A percentile compares a stretch with the other conserved stretches of the same genome.
These are phyloP conservation scores for Poeciliopsis presidionis DNA, from an alignment of 2,797 vertebrate genomes.

Conservation along the genomic window DNA sequence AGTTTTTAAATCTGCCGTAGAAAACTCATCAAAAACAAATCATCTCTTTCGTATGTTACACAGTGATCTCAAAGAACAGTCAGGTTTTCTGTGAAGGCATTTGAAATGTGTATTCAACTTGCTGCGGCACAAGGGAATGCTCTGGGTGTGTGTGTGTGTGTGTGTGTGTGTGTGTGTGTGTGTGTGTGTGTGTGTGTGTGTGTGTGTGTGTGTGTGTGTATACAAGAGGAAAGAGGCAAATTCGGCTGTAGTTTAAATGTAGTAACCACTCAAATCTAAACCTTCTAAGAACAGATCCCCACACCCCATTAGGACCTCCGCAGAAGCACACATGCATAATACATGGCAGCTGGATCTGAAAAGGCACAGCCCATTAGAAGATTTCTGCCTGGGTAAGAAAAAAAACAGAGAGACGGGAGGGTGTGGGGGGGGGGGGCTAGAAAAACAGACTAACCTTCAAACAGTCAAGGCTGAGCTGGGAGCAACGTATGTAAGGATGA, in stretches of 20 bases:
- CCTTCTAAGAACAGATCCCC: constrained; percentile 78
- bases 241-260: constrained; percentile 59
- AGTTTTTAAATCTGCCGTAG: constrained; percentile 12
- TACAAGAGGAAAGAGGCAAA: neutral
- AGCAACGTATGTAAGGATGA: constrained; percentile 31
- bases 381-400: constrained; percentile 42
- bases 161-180: too few species aligned
- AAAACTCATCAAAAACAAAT: constrained; percentile 20
- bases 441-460: constrained; percentile 38
- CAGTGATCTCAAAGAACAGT: constrained; percentile 25
- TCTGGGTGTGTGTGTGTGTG: too few species aligned
- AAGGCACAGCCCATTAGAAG: constrained; percentile 77
- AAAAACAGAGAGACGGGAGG: constrained; percentile 14
- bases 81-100: constrained; percentile 32
- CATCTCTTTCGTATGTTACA: constrained; percentile 9
- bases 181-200: neutral
- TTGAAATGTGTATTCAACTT: constrained; percentile 32
- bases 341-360: constrained; percentile 77
- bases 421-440: constrained; percentile 1
- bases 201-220: neutral
- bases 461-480: constrained; percentile 34
- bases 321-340: constrained; percentile 80
- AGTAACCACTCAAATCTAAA: constrained; percentile 68
- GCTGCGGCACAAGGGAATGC: neutral
- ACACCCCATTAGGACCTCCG: constrained; percentile 77